Evolutionary conservation across 2,797 vertebrate genomes (phyloP).

Genomic region (Spatula clypeata): DNA sequence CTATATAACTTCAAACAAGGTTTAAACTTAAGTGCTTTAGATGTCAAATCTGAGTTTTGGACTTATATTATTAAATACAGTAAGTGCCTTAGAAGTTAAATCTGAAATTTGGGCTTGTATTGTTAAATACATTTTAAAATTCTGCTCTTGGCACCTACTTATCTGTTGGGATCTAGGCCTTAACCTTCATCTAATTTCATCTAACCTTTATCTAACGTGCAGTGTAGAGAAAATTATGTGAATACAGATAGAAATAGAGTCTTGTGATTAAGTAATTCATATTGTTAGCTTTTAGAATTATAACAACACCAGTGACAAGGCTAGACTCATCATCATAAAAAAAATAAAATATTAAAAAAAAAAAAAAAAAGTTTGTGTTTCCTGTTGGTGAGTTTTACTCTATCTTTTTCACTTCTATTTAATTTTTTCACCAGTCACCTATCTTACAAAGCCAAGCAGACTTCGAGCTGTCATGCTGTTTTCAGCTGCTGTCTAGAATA

Average conservation of each 20-base stretch:
- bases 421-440: not conserved
- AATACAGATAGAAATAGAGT: not conserved
- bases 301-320: not conserved
- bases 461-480: slow-evolving; percentile 23
- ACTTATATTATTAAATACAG: not conserved
- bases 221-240: not conserved
- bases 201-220: not conserved
- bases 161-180: not conserved
- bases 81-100: not conserved
- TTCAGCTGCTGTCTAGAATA: not conserved
- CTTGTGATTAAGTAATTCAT: not conserved
- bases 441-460: not conserved
- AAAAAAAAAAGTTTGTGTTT: not conserved
- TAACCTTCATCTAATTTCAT: not conserved
- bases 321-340: not conserved
- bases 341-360: not conserved
- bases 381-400: not conserved
- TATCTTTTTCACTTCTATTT: not conserved
- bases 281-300: not conserved
- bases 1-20: fast-evolving
- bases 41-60: not conserved
- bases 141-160: not conserved
- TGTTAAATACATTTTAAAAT: not conserved
- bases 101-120: not conserved
- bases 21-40: not conserved